Evolutionary conservation across 2,888 invertebrate genomes (phyloP).

Genomic region (Phrixothrix hirtus): DNA sequence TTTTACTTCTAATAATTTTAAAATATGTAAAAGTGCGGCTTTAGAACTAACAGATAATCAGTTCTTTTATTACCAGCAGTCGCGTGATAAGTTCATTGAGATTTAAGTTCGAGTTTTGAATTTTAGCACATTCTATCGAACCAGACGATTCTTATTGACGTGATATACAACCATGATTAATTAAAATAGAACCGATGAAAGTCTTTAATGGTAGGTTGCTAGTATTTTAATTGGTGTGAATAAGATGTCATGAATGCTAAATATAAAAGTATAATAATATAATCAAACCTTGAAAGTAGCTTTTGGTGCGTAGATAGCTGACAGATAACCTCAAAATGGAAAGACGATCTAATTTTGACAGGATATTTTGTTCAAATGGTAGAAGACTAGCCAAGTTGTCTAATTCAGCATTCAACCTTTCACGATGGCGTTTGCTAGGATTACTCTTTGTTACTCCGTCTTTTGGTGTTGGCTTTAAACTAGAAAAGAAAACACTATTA

Average conservation of each 20-base stretch:
- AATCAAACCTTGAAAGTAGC: constrained; percentile 96
- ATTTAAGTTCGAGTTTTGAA: no score
- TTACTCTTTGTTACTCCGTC: constrained; percentile 96
- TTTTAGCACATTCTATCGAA: no score
- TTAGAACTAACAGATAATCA: no score
- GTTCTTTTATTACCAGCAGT: no score
- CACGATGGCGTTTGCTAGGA: constrained; percentile 97
- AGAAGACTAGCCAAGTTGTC: constrained; percentile 93
- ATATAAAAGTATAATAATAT: constrained; percentile 2
- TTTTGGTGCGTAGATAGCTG: constrained; percentile 97
- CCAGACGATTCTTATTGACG: no score
- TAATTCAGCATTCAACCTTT: constrained; percentile 96
- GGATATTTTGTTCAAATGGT: constrained; percentile 97
- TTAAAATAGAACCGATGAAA: no score
- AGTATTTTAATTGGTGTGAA: not conserved
- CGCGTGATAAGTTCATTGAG: no score
- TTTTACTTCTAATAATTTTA: no score
- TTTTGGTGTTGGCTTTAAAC: constrained; percentile 92
- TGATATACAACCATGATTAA: no score
- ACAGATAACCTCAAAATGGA: constrained; percentile 97
- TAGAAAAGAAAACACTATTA: no score
- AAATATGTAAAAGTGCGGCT: no score
- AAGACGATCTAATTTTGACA: constrained; percentile 96
- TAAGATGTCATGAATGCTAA: not conserved
- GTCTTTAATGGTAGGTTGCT: not conserved